These are phyloP conservation scores for human DNA, from an alignment of 2,113 vertebrate genomes.

Conservation along the genomic window DNA sequence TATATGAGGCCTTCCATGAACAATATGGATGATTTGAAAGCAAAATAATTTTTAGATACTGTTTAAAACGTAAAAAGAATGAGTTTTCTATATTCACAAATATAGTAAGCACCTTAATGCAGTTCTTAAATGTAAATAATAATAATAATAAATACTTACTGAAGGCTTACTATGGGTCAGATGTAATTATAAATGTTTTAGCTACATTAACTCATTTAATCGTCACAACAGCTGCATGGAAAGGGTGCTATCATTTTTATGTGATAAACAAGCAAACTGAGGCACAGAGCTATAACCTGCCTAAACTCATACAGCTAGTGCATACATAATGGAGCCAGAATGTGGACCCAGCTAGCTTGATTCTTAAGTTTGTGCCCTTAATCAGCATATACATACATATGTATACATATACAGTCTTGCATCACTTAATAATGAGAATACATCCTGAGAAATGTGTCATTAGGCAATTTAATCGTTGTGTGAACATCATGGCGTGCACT, in stretches of 20 bases:
- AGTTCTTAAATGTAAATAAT: background rate
- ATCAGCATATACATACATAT: too few species aligned
- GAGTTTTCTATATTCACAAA: background rate
- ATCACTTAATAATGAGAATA: background rate
- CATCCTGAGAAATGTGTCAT: background rate
- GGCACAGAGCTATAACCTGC: background rate
- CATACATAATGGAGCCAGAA: background rate
- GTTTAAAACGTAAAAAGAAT: background rate
- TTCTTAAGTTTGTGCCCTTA: background rate
- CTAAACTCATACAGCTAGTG: background rate
- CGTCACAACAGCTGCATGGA: background rate
- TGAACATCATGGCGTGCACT: background rate
- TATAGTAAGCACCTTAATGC: background rate
- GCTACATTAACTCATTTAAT: background rate
- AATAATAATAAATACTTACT: background rate
- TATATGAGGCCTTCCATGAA: background rate
- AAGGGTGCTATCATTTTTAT: background rate
- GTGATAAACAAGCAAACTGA: background rate
- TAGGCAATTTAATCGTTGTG: background rate
- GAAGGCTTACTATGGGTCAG: background rate
- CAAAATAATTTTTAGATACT: background rate
- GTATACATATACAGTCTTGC: background rate
- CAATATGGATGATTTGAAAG: background rate
- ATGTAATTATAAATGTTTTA: background rate
- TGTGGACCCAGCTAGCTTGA: background rate